phyloP scores from a whole-genome alignment of 2,888 invertebrate genomes.

The Leptothorax acervorum region DNA sequence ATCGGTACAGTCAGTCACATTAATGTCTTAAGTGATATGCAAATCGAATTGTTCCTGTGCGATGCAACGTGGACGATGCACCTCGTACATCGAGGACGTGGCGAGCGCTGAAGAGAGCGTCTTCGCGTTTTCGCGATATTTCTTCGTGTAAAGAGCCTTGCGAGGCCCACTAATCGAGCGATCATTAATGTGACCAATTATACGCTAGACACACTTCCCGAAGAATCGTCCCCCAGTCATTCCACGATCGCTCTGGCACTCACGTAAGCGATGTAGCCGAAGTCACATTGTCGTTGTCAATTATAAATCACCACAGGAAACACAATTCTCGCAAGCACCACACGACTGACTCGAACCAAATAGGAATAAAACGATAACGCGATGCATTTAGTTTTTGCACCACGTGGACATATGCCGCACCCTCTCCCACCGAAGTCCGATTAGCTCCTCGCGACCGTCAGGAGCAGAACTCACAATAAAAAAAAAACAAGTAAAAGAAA shows the following conservation, averaged over 20 bases:
- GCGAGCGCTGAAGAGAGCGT: conserved; percentile 2
- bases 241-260: conserved; percentile 73
- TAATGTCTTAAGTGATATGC: conserved; percentile 63
- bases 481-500: conserved; percentile 8
- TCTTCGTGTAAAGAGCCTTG: background rate
- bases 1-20: conserved; percentile 66
- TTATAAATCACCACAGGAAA: conserved; percentile 68
- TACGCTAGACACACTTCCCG: conserved; percentile 63
- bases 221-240: conserved; percentile 67
- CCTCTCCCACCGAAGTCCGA: conserved; percentile 65
- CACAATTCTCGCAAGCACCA: conserved; percentile 70
- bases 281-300: conserved; percentile 74
- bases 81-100: background rate
- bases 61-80: conserved; percentile 12
- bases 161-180: conserved; percentile 4
- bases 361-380: conserved; percentile 57
- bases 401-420: conserved; percentile 66
- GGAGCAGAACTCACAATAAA: conserved; percentile 5
- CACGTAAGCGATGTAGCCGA: conserved; percentile 72
- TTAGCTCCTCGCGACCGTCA: conserved; percentile 11
- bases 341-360: conserved; percentile 69
- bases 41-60: conserved; percentile 43
- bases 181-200: conserved; percentile 70
- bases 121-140: conserved; percentile 7
- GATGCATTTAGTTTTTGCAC: conserved; percentile 39